Conservation (phyloP, 2,113 vertebrate species). For the Crotalus helleri region DNA sequence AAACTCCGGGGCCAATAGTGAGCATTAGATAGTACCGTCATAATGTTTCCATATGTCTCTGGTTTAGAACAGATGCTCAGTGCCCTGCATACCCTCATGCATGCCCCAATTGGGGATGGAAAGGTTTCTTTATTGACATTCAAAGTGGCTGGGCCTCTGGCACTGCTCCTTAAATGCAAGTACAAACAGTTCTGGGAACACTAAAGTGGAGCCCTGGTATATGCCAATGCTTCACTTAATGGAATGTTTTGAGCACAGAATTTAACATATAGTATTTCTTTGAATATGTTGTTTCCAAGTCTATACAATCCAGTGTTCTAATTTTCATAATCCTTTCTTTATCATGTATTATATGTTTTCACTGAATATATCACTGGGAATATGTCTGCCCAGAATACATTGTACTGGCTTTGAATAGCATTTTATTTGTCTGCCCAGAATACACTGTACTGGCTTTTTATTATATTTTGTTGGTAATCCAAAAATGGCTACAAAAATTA, state of each 20-base stretch:
- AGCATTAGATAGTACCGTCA: conserved; percentile 21
- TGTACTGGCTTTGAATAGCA: neutral
- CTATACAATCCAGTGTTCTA: neutral
- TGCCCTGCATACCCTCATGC: conserved; percentile 11
- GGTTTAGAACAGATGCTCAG: conserved; percentile 30
- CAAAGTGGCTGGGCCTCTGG: conserved; percentile 9
- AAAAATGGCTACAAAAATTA: neutral
- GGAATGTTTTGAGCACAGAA: neutral
- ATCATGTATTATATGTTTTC: neutral
- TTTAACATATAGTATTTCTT: neutral
- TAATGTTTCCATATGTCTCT: conserved; percentile 23
- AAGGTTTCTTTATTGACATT: conserved; percentile 39
- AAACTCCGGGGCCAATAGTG: conserved; percentile 23
- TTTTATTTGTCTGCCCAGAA: neutral
- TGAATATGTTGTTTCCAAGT: conserved; percentile 24
- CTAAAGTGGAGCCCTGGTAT: conserved; percentile 22
- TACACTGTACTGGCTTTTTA: neutral
- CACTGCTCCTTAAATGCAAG: conserved; percentile 40
- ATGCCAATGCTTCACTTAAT: neutral
- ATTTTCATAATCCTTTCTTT: neutral
- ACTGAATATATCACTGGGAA: neutral
- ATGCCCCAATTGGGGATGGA: conserved; percentile 32
- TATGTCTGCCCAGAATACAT: neutral
- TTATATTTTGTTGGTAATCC: neutral
- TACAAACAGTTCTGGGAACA: conserved; percentile 32